Conservation (phyloP, 2,797 vertebrate species). For the Rhadinocentrus ornatus region DNA sequence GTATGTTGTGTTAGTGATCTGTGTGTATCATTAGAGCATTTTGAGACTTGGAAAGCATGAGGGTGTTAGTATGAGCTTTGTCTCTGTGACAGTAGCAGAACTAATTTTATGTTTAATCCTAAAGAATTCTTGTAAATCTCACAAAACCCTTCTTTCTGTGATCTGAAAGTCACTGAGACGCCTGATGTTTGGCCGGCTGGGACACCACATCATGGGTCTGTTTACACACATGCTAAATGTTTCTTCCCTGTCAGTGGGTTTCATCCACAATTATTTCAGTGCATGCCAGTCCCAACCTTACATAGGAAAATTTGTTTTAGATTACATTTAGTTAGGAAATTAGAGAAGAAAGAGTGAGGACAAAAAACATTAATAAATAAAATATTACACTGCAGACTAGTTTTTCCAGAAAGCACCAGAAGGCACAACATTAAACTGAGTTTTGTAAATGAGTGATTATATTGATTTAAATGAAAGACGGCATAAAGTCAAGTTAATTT, state of each 20-base stretch:
- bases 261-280: not conserved
- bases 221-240: constrained; percentile 10
- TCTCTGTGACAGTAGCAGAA: constrained; percentile 27
- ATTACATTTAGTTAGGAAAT: too few relatives aligned
- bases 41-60: constrained; percentile 11
- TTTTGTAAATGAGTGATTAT: not conserved
- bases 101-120: constrained; percentile 31
- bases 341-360: too few relatives aligned
- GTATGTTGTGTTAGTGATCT: constrained; percentile 51
- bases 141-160: not conserved
- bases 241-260: constrained; percentile 1
- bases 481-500: not conserved
- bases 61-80: constrained; percentile 9
- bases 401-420: not conserved
- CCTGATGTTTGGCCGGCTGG: constrained; percentile 15
- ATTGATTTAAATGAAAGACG: not conserved
- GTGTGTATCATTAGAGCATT: constrained; percentile 47
- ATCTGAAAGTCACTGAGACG: constrained; percentile 22
- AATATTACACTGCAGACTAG: too few relatives aligned
- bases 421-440: not conserved
- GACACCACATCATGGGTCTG: not conserved
- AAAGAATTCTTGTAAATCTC: constrained; percentile 38
- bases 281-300: not conserved
- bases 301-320: not conserved
- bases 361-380: too few relatives aligned